Percentiles rank a stretch among this genome's conserved stretches.
These are phyloP conservation scores for Pantala flavescens DNA, from an alignment of 1,140 invertebrate species.

Conservation along the genomic window DNA sequence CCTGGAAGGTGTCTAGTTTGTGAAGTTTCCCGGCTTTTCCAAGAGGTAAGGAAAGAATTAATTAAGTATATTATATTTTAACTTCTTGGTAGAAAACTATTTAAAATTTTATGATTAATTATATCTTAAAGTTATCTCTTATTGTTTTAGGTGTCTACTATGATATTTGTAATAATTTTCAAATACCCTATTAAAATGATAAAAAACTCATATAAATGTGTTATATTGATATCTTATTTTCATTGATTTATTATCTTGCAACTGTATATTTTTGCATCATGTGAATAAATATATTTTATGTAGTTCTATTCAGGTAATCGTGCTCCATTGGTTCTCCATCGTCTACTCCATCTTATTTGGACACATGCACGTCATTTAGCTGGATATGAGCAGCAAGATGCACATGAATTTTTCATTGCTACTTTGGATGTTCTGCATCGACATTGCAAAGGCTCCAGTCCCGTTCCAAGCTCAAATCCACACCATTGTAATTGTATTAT, in stretches of 20 bases:
- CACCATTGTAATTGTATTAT: constrained; percentile 92
- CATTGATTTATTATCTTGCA: no score
- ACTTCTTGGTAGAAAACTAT: no score
- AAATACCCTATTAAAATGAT: no score
- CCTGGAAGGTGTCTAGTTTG: constrained; percentile 74
- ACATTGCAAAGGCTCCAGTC: constrained; percentile 49
- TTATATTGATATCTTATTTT: no score
- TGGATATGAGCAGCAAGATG: constrained; percentile 96
- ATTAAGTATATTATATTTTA: background rate
- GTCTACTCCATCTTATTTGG: constrained; percentile 89
- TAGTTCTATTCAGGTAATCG: constrained; percentile 88
- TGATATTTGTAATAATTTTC: no score
- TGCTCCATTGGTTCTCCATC: constrained; percentile 76
- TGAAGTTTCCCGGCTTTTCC: constrained; percentile 76
- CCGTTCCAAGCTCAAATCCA: constrained; percentile 34
- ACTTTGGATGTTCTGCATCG: constrained; percentile 85
- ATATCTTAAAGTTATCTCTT: constrained; percentile 11
- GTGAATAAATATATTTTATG: constrained; percentile 16
- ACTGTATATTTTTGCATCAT: no score
- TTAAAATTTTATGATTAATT: no score
- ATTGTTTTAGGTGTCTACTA: no score
- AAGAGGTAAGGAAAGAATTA: constrained; percentile 34
- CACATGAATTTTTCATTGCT: constrained; percentile 97
- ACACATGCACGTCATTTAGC: constrained; percentile 90
- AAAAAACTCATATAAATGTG: no score